Conservation (phyloP, 2,888 invertebrate species). For the Dimorphilus gyrociliatus region DNA sequence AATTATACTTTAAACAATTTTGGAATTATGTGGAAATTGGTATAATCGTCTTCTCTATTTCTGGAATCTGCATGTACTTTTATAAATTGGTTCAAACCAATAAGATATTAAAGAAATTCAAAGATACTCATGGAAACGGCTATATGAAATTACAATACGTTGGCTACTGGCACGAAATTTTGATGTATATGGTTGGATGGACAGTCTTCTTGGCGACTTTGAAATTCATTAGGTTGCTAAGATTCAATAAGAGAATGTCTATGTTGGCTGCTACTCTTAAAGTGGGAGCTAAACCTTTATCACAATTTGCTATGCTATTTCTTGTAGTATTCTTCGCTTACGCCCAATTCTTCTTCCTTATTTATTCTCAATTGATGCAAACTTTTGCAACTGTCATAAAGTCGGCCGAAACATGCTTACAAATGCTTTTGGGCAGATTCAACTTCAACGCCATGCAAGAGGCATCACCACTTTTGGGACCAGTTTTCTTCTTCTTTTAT, state of each 20-base stretch:
- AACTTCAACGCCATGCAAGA: constrained; percentile 29
- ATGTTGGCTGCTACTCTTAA: constrained; percentile 26
- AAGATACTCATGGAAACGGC: constrained; percentile 29
- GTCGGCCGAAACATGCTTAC: constrained; percentile 25
- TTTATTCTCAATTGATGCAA: constrained; percentile 11
- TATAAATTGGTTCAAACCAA: constrained; percentile 25
- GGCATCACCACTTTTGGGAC: constrained; percentile 23
- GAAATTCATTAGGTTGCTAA: constrained; percentile 40
- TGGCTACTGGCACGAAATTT: constrained; percentile 38
- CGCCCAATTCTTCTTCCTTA: constrained; percentile 32
- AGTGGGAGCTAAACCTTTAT: constrained; percentile 21
- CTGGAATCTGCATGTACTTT: constrained; percentile 29
- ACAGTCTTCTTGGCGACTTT: constrained; percentile 40
- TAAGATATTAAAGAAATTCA: constrained; percentile 34
- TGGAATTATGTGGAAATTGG: constrained; percentile 21
- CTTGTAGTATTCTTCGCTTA: constrained; percentile 33
- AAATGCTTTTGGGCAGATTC: constrained; percentile 37
- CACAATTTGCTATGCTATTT: constrained; percentile 33
- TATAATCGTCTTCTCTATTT: constrained; percentile 27
- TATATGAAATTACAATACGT: constrained; percentile 38
- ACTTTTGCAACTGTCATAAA: constrained; percentile 17
- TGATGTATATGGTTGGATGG: constrained; percentile 39
- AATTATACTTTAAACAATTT: constrained; percentile 26
- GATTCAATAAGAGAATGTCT: constrained; percentile 9
- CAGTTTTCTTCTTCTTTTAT: constrained; percentile 23